Conservation (phyloP, 2,113 vertebrate species). For the Oryzias javanicus region DNA sequence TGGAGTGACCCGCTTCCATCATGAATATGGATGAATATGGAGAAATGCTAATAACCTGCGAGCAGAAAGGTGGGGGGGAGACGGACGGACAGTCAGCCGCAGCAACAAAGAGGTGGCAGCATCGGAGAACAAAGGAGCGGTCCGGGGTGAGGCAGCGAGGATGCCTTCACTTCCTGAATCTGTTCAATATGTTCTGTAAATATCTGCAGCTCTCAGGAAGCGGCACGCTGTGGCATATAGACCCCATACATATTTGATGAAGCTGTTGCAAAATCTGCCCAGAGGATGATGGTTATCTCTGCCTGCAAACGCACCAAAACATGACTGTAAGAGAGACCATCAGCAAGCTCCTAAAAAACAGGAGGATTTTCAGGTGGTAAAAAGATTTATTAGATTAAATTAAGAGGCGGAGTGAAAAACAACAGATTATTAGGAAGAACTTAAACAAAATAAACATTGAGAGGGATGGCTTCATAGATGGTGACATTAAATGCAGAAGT, state of each 20-base stretch:
- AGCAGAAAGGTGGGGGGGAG: conserved; percentile 43
- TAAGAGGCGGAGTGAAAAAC: not conserved
- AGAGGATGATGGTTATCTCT: conserved; percentile 59
- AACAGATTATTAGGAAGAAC: conserved; percentile 40
- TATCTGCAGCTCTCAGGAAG: conserved; percentile 47
- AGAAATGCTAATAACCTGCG: conserved; percentile 75
- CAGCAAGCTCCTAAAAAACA: conserved; percentile 19
- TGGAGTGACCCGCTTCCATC: conserved; percentile 74
- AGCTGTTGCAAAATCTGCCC: conserved; percentile 46
- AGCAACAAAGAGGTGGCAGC: conserved; percentile 63
- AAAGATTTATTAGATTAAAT: conserved; percentile 2
- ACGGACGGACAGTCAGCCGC: conserved; percentile 50
- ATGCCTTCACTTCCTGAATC: conserved; percentile 74
- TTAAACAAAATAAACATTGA: conserved; percentile 74
- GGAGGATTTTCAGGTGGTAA: conserved; percentile 3
- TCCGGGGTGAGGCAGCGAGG: conserved; percentile 48
- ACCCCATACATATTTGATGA: conserved; percentile 73
- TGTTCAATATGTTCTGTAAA: conserved; percentile 61
- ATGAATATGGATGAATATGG: conserved; percentile 80
- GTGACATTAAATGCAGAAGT: conserved; percentile 81
- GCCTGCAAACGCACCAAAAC: conserved; percentile 32
- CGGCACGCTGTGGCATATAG: conserved; percentile 35
- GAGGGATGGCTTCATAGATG: conserved; percentile 76
- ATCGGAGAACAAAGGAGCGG: conserved; percentile 68
- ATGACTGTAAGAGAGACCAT: conserved; percentile 28